Percentiles rank a stretch among this genome's conserved stretches.
phyloP scores from a whole-genome alignment of 2,888 invertebrate genomes.

The Pseudoips prasinana region DNA sequence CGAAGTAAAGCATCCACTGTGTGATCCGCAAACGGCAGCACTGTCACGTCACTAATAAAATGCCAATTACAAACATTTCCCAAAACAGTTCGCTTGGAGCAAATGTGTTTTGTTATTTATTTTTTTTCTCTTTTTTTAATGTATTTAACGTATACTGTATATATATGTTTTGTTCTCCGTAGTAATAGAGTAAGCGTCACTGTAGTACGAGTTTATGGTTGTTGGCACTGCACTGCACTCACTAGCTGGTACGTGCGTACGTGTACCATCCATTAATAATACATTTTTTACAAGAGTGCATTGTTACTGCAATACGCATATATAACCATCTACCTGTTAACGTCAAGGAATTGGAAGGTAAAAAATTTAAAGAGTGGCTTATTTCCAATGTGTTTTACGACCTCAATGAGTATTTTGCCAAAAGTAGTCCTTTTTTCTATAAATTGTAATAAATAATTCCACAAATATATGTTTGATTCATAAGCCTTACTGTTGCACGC shows the following conservation, averaged over 20 bases:
- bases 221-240: constrained; percentile 54
- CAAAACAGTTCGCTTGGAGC: constrained; percentile 44
- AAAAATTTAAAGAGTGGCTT: too few species aligned
- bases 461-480: too few species aligned
- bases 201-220: constrained; percentile 42
- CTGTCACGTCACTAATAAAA: constrained; percentile 76
- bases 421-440: too few species aligned
- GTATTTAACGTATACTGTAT: constrained; percentile 62
- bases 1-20: constrained; percentile 62
- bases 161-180: constrained; percentile 39
- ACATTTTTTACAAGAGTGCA: too few species aligned
- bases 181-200: constrained; percentile 42
- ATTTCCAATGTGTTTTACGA: too few species aligned
- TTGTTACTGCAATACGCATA: too few species aligned
- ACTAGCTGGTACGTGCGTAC: constrained; percentile 61
- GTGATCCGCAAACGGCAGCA: constrained; percentile 61
- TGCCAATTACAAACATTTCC: constrained; percentile 79
- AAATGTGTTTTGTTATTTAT: constrained; percentile 42
- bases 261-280: too few species aligned
- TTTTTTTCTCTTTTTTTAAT: constrained; percentile 35
- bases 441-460: too few species aligned
- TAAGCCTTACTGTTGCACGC: too few species aligned
- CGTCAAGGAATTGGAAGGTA: too few species aligned
- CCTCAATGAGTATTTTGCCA: too few species aligned
- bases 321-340: too few species aligned